These are phyloP conservation scores for Cylindroiulus punctatus DNA, from an alignment of 2,888 invertebrate genomes.

Conservation along the genomic window DNA sequence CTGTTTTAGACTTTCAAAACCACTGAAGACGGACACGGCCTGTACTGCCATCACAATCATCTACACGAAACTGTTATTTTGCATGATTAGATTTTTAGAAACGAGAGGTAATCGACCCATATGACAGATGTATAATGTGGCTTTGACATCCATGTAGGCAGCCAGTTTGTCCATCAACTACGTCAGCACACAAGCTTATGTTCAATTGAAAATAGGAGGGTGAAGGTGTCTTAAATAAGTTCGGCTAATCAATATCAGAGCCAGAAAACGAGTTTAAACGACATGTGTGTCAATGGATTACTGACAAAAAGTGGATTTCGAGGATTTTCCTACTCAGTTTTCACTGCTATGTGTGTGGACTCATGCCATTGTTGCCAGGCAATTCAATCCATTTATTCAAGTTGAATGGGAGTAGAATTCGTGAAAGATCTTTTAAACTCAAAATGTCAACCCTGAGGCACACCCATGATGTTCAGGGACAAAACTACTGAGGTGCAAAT, in stretches of 20 bases:
- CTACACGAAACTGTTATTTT: background rate
- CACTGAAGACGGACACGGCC: too few species aligned
- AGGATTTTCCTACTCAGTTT: conserved; percentile 5
- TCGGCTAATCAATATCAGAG: background rate
- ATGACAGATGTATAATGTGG: background rate
- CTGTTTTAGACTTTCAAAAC: too few species aligned
- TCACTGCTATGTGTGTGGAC: background rate
- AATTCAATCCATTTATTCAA: conserved; percentile 8
- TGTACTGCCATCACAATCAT: background rate
- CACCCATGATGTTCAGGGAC: conserved; percentile 9
- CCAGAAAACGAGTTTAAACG: background rate
- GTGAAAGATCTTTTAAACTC: background rate
- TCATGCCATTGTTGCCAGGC: background rate
- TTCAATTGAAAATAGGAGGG: conserved; percentile 15
- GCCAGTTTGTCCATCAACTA: conserved; percentile 16
- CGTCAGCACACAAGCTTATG: background rate
- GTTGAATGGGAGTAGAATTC: background rate
- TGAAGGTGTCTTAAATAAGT: background rate
- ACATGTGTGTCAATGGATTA: background rate
- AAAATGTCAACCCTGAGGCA: background rate
- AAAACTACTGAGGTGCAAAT: background rate
- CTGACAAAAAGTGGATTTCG: background rate
- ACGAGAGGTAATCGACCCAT: conserved; percentile 23
- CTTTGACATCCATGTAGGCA: background rate
- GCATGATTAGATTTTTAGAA: conserved; percentile 8